phyloP scores from a whole-genome alignment of 92 coral and sea anemone species.

The Montipora capitata region DNA sequence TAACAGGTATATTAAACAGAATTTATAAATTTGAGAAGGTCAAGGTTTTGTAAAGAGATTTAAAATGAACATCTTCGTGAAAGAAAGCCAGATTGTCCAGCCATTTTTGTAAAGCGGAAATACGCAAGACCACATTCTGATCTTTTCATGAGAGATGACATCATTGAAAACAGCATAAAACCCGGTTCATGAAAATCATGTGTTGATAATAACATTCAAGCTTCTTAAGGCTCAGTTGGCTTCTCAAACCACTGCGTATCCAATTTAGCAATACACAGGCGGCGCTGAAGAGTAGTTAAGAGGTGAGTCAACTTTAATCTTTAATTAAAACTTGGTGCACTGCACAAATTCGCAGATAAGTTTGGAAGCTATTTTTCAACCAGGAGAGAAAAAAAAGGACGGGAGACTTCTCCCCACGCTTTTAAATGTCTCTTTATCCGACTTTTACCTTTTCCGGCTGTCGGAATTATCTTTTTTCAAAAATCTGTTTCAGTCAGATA shows the following conservation, averaged over 20 bases:
- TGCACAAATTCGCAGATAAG: not conserved
- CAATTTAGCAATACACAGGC: not conserved
- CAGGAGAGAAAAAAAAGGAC: not conserved
- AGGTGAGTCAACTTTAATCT: too few species aligned
- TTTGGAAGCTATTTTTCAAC: not conserved
- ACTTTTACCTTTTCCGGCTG: too few species aligned
- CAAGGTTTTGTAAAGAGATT: not conserved
- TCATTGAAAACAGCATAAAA: slow-evolving; percentile 19
- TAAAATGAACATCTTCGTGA: slow-evolving; percentile 1
- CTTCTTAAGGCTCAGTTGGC: not conserved
- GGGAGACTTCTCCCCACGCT: too few species aligned
- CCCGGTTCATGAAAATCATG: slow-evolving; percentile 3
- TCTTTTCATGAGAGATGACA: slow-evolving; percentile 33
- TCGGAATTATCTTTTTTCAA: too few species aligned
- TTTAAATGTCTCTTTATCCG: not conserved
- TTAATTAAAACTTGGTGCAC: too few species aligned
- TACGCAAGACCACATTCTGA: slow-evolving; percentile 19
- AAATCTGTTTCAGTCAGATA: too few species aligned
- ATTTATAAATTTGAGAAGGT: not conserved
- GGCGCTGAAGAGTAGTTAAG: not conserved
- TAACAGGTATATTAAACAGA: not conserved
- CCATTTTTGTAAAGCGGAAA: slow-evolving; percentile 31
- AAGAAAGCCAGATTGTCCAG: not conserved
- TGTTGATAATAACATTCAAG: slow-evolving; percentile 31
- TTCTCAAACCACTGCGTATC: not conserved